Base-by-base conservation (phyloP, 1,140 invertebrate genomes). In the Tachypleus tridentatus region DNA sequence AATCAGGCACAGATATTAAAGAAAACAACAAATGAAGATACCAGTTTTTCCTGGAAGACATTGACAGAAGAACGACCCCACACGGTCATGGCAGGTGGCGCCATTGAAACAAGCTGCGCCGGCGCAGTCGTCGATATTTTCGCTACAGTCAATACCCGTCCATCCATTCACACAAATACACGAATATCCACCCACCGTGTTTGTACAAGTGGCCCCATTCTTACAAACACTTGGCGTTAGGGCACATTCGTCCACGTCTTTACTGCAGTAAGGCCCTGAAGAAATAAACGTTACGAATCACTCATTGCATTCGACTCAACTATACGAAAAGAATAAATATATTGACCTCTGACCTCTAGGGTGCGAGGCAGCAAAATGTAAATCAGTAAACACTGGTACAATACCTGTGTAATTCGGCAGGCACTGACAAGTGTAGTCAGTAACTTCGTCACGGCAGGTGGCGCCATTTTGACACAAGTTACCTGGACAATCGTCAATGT, bases 121-220 rank as follows among this genome's bases (percentile, higher is more conserved):
- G 3, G 86, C 87, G 75, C 93, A 97, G 76, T 97, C 93, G 76
- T 96, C 91, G 71, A 94, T 93, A 78, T 97, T 96, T 70, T 87
- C 83, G 11, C 88, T 89, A 76, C 93, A 97, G 73, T 95, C 89
- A 0, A 85, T 81, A 4, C 92, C 93, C 0, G 88, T 89, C 91
- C 92, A 96, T 11, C 93, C 93, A 73, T 94, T 96, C 51, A 95
- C 92, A 76, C 95, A 98, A 73, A 97, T 96, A 78, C 95, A 98
- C 2, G 88, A 89, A 78, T 89, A 97, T 5, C 89, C 87, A 54
- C 92, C 91, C 47, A 85, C 80, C 0, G 88, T 87, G 79, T 97
- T 97, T 51, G 88, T 93, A 74, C 93, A 97, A 3, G 93, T 97
- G 3, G 91, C 93, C 0, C 92, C 92, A 76, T 97, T 97, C 78